Conservation (phyloP, 2,113 vertebrate genomes). For the Sclerurus mexicanus region DNA sequence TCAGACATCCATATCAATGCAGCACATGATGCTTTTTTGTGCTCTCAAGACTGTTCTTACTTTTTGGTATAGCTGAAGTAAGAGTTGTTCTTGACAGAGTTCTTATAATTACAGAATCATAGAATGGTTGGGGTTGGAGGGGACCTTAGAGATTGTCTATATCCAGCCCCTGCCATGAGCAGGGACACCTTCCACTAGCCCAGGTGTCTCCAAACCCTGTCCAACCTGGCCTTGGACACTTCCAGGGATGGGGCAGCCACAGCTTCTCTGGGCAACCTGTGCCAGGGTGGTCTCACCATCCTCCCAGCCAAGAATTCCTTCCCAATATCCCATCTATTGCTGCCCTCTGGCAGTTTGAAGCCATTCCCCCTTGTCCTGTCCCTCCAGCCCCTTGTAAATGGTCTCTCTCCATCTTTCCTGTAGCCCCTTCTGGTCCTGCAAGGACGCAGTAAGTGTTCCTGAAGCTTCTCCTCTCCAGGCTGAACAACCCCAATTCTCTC, state of each 20-base stretch:
- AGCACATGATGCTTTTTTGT: not conserved
- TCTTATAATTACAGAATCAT: not conserved
- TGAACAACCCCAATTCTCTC: not conserved
- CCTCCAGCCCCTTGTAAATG: not conserved
- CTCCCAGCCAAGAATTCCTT: not conserved
- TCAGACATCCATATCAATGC: not conserved
- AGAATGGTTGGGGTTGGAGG: not conserved
- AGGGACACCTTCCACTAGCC: accelerated
- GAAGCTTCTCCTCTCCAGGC: not conserved
- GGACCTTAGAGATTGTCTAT: not conserved
- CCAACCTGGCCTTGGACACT: not conserved
- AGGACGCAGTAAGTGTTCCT: not conserved
- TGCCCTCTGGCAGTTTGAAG: not conserved
- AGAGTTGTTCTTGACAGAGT: not conserved
- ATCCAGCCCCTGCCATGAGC: not conserved
- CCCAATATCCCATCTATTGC: accelerated
- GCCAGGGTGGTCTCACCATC: not conserved
- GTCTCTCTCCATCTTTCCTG: not conserved
- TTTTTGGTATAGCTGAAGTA: not conserved
- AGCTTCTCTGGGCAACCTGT: not conserved
- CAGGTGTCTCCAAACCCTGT: not conserved
- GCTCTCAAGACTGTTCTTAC: not conserved
- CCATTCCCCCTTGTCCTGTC: not conserved
- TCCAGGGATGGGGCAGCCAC: not conserved
- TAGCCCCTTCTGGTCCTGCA: not conserved